Base-by-base conservation (phyloP, 2,888 invertebrate species). In the Sinhomidia bicolor region DNA sequence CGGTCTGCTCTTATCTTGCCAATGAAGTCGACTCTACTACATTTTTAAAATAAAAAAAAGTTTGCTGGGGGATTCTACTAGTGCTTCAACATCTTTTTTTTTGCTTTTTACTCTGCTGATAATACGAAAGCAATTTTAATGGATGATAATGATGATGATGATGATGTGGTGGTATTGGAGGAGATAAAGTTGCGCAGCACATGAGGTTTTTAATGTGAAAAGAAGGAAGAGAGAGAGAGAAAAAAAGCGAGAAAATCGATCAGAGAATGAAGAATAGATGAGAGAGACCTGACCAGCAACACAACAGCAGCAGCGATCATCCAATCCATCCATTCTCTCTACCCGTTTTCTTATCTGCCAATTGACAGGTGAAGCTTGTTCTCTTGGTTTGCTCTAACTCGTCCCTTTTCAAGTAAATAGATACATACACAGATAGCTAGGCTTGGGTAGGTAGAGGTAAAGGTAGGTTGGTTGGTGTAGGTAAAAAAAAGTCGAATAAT, bases 331-430 rank as follows among this genome's bases (percentile, higher is more conserved):
- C 68, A 68, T 68, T 17, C 32, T 17, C 17, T 68, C 36, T 68
- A 14, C 41, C 2, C 17, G n/a, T 32, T 9, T 65, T 23, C 74
- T 74, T 74, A 74, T 74, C 74, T 74, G 23, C 74, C 44, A 74
- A 47, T 74, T 74, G 74, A 74, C 74, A 74, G 74, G 74, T 41
- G 71, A 71, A 44, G 41, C 71, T 71, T 68, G 65, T 68, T 68
- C n/a, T 36, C 5, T n/a, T 68, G 17, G 17, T n/a, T n/a, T 60
- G n/a, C 20, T 4, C 6, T 9, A 20, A 60, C 5, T 23, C 20
- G 5, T 23, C 20, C 12, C 6, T 60, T 17, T 1, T 60, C 60
- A 60, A n/a, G n/a, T n/a, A n/a, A n/a, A n/a, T n/a, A n/a, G n/a
- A n/a, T n/a, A n/a, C n/a, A n/a, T n/a, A n/a, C n/a, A n/a, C n/a